phyloP scores from a whole-genome alignment of 2,113 vertebrate species.

The Coracopsis vasa region DNA sequence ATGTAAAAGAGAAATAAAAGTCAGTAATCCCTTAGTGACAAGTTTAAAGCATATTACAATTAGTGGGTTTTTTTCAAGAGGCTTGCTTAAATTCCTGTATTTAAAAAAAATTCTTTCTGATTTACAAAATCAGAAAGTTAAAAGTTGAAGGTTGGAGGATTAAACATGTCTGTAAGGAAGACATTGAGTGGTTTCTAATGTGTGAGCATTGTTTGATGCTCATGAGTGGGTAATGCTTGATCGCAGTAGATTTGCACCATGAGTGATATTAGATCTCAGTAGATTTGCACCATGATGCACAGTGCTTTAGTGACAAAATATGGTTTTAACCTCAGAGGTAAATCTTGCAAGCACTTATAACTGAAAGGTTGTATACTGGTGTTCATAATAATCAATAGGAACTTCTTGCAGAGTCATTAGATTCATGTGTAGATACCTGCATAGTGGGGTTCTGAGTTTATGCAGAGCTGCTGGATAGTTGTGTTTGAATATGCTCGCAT shows the following conservation, averaged over 20 bases:
- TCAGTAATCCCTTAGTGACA: neutral
- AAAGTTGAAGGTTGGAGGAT: neutral
- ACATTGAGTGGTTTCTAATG: neutral
- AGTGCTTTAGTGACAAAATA: neutral
- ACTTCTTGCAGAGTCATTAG: rapidly evolving
- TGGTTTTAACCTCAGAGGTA: rapidly evolving
- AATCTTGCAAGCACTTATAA: neutral
- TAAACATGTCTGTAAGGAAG: neutral
- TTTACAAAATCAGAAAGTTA: neutral
- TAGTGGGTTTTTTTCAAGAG: neutral
- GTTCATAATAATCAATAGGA: rapidly evolving
- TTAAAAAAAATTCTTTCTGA: neutral
- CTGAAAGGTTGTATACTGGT: neutral
- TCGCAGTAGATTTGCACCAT: rapidly evolving
- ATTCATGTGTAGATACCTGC: neutral
- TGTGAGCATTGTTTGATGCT: neutral
- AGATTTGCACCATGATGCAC: rapidly evolving
- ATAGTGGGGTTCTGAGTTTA: rapidly evolving
- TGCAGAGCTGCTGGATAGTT: neutral
- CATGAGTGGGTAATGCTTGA: rapidly evolving
- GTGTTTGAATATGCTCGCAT: neutral
- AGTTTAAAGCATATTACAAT: neutral
- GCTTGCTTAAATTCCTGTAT: neutral
- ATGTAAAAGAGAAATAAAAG: neutral
- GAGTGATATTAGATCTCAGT: rapidly evolving